Conservation (phyloP, 2,888 invertebrate genomes). For the Trichacis sp. region DNA sequence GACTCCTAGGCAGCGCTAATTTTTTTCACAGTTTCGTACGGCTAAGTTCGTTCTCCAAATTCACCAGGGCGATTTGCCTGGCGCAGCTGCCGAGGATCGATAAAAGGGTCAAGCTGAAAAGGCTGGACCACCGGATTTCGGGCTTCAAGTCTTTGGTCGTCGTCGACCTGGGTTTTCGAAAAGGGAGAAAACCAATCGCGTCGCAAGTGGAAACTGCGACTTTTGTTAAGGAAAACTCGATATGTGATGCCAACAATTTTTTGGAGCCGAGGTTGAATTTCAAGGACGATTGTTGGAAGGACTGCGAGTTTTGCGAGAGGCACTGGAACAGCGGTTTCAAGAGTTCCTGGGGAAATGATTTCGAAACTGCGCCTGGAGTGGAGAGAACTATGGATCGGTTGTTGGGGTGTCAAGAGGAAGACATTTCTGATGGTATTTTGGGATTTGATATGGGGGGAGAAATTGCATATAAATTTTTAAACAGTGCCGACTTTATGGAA, state of each 20-base stretch:
- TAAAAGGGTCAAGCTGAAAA: neutral
- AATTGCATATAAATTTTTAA: neutral
- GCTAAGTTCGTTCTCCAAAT: neutral
- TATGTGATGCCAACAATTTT: neutral
- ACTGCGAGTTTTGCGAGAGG: slow-evolving; percentile 6
- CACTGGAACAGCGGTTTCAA: neutral
- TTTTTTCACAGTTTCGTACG: neutral
- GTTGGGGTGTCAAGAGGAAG: slow-evolving; percentile 1
- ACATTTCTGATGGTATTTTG: neutral
- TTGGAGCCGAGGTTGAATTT: too few species aligned
- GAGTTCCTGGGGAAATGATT: neutral
- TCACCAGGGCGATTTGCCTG: neutral
- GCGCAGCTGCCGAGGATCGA: neutral
- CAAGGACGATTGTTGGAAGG: neutral
- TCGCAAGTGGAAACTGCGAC: neutral
- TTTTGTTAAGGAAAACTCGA: neutral
- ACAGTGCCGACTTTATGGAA: too few species aligned
- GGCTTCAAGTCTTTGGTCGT: neutral
- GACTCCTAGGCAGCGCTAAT: neutral
- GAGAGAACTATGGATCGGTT: slow-evolving; percentile 2
- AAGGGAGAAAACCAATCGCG: too few species aligned
- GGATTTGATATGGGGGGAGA: too few species aligned
- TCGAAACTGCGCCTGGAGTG: neutral
- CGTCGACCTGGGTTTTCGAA: neutral
- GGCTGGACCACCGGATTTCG: neutral